Evolutionary conservation across 2,888 invertebrate genomes (phyloP).

Genomic region (Torymus aiolomorphi): DNA sequence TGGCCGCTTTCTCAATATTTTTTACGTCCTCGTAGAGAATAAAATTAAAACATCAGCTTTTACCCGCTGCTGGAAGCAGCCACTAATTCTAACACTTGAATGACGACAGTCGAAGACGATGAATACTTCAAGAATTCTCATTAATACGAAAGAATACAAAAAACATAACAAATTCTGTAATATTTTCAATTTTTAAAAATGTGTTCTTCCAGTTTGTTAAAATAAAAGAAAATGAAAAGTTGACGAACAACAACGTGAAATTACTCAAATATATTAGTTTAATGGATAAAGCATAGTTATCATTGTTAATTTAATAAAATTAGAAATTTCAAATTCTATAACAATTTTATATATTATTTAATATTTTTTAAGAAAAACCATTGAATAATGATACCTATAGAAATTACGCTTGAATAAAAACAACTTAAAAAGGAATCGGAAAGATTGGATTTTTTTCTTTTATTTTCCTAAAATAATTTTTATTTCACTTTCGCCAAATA

Average conservation of each 20-base stretch:
- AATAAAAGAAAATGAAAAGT: slow-evolving; percentile 18
- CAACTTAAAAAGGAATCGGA: slow-evolving; percentile 29
- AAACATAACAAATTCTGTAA: slow-evolving; percentile 18
- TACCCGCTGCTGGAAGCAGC: slow-evolving; percentile 37
- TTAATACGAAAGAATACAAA: slow-evolving; percentile 5
- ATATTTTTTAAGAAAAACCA: slow-evolving; percentile 28
- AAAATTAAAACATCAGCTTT: slow-evolving; percentile 15
- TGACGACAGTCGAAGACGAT: slow-evolving; percentile 9
- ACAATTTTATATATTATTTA: slow-evolving; percentile 33
- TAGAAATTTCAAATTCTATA: slow-evolving; percentile 23
- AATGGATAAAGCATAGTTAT: slow-evolving; percentile 18
- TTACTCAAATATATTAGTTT: slow-evolving; percentile 41
- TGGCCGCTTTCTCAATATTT: slow-evolving; percentile 47
- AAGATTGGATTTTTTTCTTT: slow-evolving; percentile 25
- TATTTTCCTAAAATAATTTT: slow-evolving; percentile 58
- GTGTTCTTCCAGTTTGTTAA: slow-evolving; percentile 44
- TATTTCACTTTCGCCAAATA: slow-evolving; percentile 51
- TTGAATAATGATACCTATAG: slow-evolving; percentile 14
- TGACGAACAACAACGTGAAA: slow-evolving; percentile 25
- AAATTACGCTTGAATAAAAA: slow-evolving; percentile 41
- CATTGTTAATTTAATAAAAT: slow-evolving; percentile 35
- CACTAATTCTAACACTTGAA: slow-evolving; percentile 7
- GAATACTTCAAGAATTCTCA: slow-evolving; percentile 24
- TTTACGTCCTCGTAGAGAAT: slow-evolving; percentile 42
- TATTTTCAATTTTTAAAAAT: slow-evolving; percentile 33